Base-by-base conservation (phyloP, 2,797 vertebrate genomes). In the Mallotus villosus region DNA sequence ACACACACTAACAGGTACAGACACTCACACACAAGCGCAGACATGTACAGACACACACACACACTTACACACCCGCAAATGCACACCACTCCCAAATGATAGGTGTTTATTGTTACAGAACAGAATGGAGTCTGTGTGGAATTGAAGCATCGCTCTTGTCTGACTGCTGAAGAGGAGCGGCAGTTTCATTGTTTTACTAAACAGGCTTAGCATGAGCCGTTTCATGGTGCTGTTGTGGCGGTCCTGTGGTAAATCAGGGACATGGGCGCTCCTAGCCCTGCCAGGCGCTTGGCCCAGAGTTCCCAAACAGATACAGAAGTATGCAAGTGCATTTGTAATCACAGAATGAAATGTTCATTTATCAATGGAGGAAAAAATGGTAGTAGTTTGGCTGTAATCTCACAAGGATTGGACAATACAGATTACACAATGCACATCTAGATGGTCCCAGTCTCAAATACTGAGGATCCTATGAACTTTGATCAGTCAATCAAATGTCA, bases 101-200 rank as follows among this genome's bases (percentile, higher is more conserved):
- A 72, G 68, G 62, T 34, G 12, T 21, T 70, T 72, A 78, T 81
- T 78, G 74, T 81, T 74, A n/a, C 70, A 85, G 78, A 89, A 89
- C 70, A 84, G 76, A 89, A 89, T 78, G 75, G 72, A 72, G 63
- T 73, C 79, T 87, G 90, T 91, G 85, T 90, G 70, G 74, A 75
- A 59, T 74, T 74, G 21, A 62, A 64, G 63, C 70, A 63, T 59
- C 66, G 67, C 61, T 74, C 9, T 68, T 73, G 80, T 73, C 74
- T 74, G 66, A 77, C 58, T 65, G 60, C 55, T 68, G 72, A 75
- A 70, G 70, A 74, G 72, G 70, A 71, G 78, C 76, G 61, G 73
- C 76, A 74, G 72, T 80, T 74, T 72, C 71, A 84, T 87, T 85
- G 74, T 81, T 82, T 63, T 77, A 66, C 73, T 83, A 82, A 89